phyloP scores from a whole-genome alignment of 2,888 invertebrate species.

The Perizoma affinitatum region DNA sequence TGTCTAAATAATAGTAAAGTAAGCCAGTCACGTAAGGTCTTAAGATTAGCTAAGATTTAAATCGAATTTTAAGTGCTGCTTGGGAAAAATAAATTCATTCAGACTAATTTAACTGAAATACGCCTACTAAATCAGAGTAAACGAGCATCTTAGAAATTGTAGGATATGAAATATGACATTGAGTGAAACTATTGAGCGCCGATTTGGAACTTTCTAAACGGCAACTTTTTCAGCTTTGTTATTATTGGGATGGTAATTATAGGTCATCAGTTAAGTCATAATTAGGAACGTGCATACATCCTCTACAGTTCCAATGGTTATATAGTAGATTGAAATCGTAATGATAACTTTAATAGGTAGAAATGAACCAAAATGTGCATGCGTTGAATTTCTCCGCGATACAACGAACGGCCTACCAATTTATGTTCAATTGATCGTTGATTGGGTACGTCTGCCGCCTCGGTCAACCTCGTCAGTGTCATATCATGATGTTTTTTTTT shows the following conservation, averaged over 20 bases:
- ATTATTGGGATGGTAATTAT: too few relatives aligned
- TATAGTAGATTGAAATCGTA: neutral
- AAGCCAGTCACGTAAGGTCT: slow-evolving; percentile 1
- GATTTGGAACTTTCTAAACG: neutral
- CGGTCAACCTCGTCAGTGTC: slow-evolving; percentile 41
- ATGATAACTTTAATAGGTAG: neutral
- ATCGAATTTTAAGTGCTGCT: slow-evolving; percentile 19
- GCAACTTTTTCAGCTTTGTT: too few relatives aligned
- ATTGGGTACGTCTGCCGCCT: slow-evolving; percentile 50
- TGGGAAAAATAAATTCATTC: neutral
- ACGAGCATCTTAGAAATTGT: neutral
- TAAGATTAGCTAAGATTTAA: slow-evolving; percentile 17
- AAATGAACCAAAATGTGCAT: slow-evolving; percentile 17
- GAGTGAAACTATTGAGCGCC: neutral
- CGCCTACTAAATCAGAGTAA: too few relatives aligned
- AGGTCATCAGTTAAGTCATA: too few relatives aligned
- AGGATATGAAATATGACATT: neutral
- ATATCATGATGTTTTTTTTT: slow-evolving; percentile 37
- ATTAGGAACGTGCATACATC: too few relatives aligned
- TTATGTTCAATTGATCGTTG: slow-evolving; percentile 69
- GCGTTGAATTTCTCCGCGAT: slow-evolving; percentile 32
- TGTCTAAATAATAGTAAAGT: neutral
- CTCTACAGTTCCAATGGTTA: too few relatives aligned
- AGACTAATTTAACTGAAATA: too few relatives aligned
- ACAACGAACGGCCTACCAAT: slow-evolving; percentile 60